Evolutionary conservation across 2,888 invertebrate genomes (phyloP).

Genomic region (Venustoraphidia nigricollis): DNA sequence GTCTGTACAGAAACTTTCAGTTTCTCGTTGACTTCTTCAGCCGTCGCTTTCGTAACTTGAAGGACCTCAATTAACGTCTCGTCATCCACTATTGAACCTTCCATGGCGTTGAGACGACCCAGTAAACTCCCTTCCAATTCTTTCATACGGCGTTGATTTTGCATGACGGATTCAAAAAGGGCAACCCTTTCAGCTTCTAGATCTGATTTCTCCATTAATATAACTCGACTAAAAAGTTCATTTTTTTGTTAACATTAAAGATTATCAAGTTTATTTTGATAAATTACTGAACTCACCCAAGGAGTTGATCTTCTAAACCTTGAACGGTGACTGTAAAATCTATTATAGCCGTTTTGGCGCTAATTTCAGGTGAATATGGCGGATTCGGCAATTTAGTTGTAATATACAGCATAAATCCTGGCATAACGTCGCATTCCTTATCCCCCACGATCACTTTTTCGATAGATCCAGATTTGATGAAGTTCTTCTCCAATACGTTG

Average conservation of each 20-base stretch:
- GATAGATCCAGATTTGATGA: slow-evolving; percentile 91
- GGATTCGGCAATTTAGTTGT: slow-evolving; percentile 95
- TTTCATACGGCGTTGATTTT: slow-evolving; percentile 91
- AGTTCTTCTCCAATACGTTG: slow-evolving; percentile 93
- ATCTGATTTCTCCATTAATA: slow-evolving; percentile 91
- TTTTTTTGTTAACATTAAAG: background rate
- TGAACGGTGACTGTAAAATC: slow-evolving; percentile 96
- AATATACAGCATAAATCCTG: slow-evolving; percentile 87
- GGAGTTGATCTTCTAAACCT: slow-evolving; percentile 85
- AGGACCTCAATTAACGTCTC: slow-evolving; percentile 85
- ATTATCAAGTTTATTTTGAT: background rate
- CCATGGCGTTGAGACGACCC: slow-evolving; percentile 79
- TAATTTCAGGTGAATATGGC: slow-evolving; percentile 90
- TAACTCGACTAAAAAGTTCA: slow-evolving; percentile 49
- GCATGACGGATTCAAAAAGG: slow-evolving; percentile 89
- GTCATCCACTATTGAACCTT: slow-evolving; percentile 89
- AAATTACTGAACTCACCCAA: slow-evolving; percentile 32
- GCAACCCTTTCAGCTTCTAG: slow-evolving; percentile 87
- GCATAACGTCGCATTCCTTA: slow-evolving; percentile 94
- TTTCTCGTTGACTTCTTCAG: slow-evolving; percentile 68
- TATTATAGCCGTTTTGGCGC: slow-evolving; percentile 91
- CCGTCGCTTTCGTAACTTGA: slow-evolving; percentile 51
- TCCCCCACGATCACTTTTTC: slow-evolving; percentile 90
- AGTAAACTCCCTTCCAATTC: slow-evolving; percentile 86
- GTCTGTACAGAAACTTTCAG: slow-evolving; percentile 83